Conservation (phyloP, 2,888 invertebrate genomes). For the Gerris lacustris region DNA sequence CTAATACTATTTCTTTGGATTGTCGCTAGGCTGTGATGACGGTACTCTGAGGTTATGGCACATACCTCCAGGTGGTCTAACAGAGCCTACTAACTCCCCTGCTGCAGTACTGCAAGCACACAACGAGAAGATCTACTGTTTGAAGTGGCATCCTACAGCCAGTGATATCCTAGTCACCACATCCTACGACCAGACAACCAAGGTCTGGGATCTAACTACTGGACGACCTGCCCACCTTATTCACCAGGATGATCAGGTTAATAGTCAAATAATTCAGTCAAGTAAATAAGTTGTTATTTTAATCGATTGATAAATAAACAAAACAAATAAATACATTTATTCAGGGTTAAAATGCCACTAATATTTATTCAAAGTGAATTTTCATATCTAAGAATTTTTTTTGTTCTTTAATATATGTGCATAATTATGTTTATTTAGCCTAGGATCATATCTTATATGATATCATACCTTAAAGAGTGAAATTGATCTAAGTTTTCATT, state of each 20-base stretch:
- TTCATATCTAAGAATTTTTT: no score
- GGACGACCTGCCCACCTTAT: slow-evolving; percentile 38
- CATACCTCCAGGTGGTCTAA: slow-evolving; percentile 56
- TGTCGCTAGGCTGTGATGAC: slow-evolving; percentile 61
- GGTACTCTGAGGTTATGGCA: slow-evolving; percentile 70
- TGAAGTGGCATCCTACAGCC: slow-evolving; percentile 83
- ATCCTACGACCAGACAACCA: slow-evolving; percentile 78
- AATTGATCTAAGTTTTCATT: no score
- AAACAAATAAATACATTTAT: no score
- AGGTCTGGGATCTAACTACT: slow-evolving; percentile 68
- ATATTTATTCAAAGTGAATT: no score
- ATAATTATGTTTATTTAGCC: no score
- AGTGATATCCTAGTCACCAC: slow-evolving; percentile 74
- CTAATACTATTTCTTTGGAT: no score
- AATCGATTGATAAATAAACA: no score
- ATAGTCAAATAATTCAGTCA: slow-evolving; percentile 1
- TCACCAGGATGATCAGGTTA: slow-evolving; percentile 65
- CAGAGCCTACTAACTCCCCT: slow-evolving; percentile 68
- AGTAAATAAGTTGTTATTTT: neutral
- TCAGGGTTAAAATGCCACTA: no score
- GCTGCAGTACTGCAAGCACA: slow-evolving; percentile 60
- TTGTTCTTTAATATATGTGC: no score
- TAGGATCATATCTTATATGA: no score
- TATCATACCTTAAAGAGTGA: no score
- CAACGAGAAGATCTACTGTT: slow-evolving; percentile 79